Evolutionary conservation across 2,888 invertebrate species (phyloP), one percentile per base, ranked within the genome.

Genomic region (Alviniconcha strummeri): DNA sequence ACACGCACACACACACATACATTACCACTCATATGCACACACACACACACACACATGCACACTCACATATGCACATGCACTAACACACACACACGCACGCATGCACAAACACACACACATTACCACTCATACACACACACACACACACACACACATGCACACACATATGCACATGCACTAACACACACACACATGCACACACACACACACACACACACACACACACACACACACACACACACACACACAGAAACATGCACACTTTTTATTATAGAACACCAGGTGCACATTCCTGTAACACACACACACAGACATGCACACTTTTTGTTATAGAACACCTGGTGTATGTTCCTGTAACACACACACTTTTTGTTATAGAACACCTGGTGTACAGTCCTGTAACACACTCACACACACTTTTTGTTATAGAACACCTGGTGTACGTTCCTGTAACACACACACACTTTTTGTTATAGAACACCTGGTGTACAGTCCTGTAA

Each of bases 291-390:
- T 81, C 64, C 92, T 60, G 17, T 5, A 78, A 19, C 5, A 60
- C 11, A 77, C n/a, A n/a, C n/a, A n/a, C n/a, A n/a, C n/a, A n/a
- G n/a, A n/a, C n/a, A n/a, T n/a, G n/a, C n/a, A n/a, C n/a, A n/a
- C 0, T 96, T 96, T 94, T 96, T 96, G 94, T 98, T 98, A 93
- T 97, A 98, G 94, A 96, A 97, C 86, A 97, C 87, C 82, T 98
- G 93, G 87, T 95, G 95, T 67, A 97, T 95, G 83, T 85, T 80
- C 72, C 92, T 87, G 95, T 95, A 86, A 91, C 76, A 76, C n/a
- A n/a, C 71, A 71, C 19, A 7, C 71, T n/a, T n/a, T n/a, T n/a
- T n/a, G n/a, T n/a, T n/a, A n/a, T n/a, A n/a, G n/a, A n/a, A n/a
- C n/a, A n/a, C n/a, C n/a, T n/a, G n/a, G n/a, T n/a, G n/a, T n/a